These are phyloP conservation scores for Pristionchus pacificus DNA, from an alignment of 1,140 invertebrate genomes.

Conservation along the genomic window DNA sequence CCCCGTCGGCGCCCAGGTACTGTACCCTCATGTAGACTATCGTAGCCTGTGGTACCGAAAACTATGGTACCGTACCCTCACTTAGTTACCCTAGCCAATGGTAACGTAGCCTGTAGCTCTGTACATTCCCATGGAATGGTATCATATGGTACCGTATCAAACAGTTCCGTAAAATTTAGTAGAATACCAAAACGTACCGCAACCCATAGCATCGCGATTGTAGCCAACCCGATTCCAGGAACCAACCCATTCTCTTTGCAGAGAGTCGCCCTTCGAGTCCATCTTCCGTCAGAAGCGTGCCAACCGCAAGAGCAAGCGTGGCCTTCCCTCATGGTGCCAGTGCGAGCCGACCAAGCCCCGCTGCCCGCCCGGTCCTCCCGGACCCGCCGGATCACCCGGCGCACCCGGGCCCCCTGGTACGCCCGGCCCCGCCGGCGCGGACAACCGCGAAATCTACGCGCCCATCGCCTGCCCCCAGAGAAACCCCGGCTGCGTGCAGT, in stretches of 20 bases:
- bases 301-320: background rate
- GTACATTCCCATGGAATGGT: no score
- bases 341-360: constrained; percentile 33
- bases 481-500: constrained; percentile 37
- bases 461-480: constrained; percentile 24
- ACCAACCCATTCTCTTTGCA: no score
- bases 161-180: background rate
- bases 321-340: constrained; percentile 26
- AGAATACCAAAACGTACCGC: background rate
- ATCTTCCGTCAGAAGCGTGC: constrained; percentile 24
- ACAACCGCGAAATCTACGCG: constrained; percentile 32
- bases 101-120: no score
- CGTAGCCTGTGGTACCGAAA: no score
- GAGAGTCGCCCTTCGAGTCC: constrained; percentile 9
- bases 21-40: constrained; percentile 40
- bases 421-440: constrained; percentile 35
- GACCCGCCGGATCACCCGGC: constrained; percentile 35
- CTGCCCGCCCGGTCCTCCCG: constrained; percentile 40
- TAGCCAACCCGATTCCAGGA: background rate
- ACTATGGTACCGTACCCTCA: no score
- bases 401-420: constrained; percentile 28
- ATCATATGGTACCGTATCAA: no score
- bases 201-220: background rate
- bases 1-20: constrained; percentile 32
- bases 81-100: no score